Base-by-base conservation (phyloP, 2,888 invertebrate genomes). In the Cistogaster globosa region DNA sequence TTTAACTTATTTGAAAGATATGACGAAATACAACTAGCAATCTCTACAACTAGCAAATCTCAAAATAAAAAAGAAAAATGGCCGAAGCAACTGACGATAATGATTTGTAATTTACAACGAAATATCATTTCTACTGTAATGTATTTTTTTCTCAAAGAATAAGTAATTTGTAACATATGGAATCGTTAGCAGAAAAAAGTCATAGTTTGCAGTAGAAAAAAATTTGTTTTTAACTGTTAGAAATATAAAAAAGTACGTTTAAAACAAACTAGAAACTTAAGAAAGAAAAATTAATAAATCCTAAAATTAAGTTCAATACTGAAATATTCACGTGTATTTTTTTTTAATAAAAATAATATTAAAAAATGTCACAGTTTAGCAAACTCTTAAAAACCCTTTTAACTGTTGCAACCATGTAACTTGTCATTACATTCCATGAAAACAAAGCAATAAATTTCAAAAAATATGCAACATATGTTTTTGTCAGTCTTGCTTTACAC, bases 381-480 rank as follows among this genome's bases (percentile, higher is more conserved):
- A 55, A 80, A 67, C 81, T 62, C 18, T 72, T 63, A 22, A 57
- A 69, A 74, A 85, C 53, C 62, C 72, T 82, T 81, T 75, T 75
- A 82, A 82, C 82, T 82, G 63, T 85, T 78, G 82, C 82, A 82
- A 82, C 82, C 82, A 82, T 85, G 84, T 85, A 78, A 78, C 82
- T 78, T 85, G 84, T 78, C 82, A 82, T 78, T 85, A 62, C 20
- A 45, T 69, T 48, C 58, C n/a, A 53, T 7, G 14, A 60, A 58
- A 63, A 72, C 45, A 67, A 83, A 48, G 22, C 45, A n/a, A 38
- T 12, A 18, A 71, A 75, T 53, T 36, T 60, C 75, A 3, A 53
- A 71, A 71, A 76, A 18, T 63, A 78, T 78, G 82, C 82, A 85
- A 78, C 84, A 85, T 82, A 78, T 78, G 82, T 78, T 77, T 77